Evolutionary conservation across 2,113 vertebrate species (phyloP), one percentile per base, ranked within the genome.

Genomic region (Zosterops lateralis): DNA sequence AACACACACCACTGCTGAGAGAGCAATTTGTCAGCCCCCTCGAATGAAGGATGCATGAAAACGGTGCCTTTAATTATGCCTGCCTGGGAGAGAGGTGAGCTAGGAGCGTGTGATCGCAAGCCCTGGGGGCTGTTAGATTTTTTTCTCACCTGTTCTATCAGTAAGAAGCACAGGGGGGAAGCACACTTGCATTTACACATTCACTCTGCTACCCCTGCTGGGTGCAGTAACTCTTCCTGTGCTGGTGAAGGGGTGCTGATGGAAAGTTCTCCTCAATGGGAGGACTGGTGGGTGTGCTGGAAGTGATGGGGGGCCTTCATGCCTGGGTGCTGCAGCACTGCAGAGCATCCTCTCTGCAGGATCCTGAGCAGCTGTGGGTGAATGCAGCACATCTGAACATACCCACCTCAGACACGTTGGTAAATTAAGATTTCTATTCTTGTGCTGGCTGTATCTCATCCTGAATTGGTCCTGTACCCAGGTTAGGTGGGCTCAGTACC

Each of bases 301-400:
- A 56, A 68, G 42, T 1, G 45, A 19, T 31, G 60, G 34, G 51
- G 51, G 38, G 14, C 44, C 38, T 88, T 56, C 58, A 66, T 32
- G 21, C 61, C 62, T 6, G 31, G 70, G 72, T 80, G 61, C 54
- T 45, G 68, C 82, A 71, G 73, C 71, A 44, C 25, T 48, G 68
- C 67, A 66, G 65, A 64, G 31, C 13, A 8, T 14, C 3, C 0
- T 15, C 0, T 0, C 44, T 1, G 0, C 38, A 29, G 64, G 45
- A 61, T 57, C 34, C 62, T 42, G 44, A 38, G 47, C 0, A 4
- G 36, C 40, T 13, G 54, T 53, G 68, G 57, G 45, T 34, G 60
- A 54, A 54, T 4, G 29, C 42, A 22, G 44, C 9, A 1, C 4
- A 17, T 93, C 62, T 56, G 38, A 51, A 53, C 38, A 12, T 7